Conservation (phyloP, 2,113 vertebrate species). For the Egretta garzetta region DNA sequence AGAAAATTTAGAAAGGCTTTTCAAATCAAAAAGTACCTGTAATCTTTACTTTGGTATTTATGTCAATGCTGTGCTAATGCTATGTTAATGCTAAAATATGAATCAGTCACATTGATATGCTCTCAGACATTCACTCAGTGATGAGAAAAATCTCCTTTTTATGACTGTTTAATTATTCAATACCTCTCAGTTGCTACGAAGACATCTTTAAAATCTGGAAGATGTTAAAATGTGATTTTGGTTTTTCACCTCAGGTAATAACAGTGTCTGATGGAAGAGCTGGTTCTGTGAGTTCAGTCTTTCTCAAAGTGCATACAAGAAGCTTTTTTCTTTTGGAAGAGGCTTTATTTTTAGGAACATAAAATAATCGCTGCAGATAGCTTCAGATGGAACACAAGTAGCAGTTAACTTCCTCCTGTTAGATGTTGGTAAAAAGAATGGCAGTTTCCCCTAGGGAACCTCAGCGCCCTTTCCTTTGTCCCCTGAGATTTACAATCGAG, state of each 20-base stretch:
- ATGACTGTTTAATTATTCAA: neutral
- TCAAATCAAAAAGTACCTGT: neutral
- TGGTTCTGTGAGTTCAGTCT: neutral
- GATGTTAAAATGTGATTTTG: neutral
- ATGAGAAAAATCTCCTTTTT: neutral
- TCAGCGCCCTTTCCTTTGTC: neutral
- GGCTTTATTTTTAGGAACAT: neutral
- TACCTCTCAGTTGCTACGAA: neutral
- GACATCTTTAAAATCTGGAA: neutral
- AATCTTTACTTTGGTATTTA: neutral
- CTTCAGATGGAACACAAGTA: neutral
- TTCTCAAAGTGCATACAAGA: neutral
- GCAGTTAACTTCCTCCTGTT: neutral
- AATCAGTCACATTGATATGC: neutral
- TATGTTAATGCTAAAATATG: neutral
- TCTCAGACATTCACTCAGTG: neutral
- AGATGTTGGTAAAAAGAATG: neutral
- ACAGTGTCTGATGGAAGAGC: neutral
- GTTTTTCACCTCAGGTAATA: neutral
- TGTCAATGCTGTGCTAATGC: neutral
- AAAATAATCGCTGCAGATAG: neutral
- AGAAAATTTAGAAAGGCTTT: constrained; percentile 1
- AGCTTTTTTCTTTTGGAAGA: neutral
- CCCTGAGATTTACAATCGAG: neutral
- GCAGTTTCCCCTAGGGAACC: neutral